Base-by-base conservation (phyloP, 2,888 invertebrate species). In the Hololepta plana region DNA sequence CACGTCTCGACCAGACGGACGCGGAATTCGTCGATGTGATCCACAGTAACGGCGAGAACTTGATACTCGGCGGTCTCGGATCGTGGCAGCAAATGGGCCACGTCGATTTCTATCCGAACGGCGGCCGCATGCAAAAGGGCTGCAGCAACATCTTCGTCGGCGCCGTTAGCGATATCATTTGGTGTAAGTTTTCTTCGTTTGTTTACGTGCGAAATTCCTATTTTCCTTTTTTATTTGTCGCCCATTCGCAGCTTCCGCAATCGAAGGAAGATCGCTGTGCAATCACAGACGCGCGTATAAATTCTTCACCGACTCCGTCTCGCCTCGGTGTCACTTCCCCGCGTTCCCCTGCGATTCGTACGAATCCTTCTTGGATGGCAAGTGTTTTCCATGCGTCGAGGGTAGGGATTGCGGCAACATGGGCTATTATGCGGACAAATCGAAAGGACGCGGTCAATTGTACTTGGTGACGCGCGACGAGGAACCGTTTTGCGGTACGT, bases 261-360 rank as follows among this genome's bases (percentile, higher is more conserved):
- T 73, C 12, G 87, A 87, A 49, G 87, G 85, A 3, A 67, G 85
- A 22, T 85, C 84, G 19, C 55, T 90, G 34, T 93, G 93, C 57
- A 91, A 91, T 53, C 93, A 93, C 51, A 64, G 90, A 3, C 62
- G 91, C 19, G 90, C 91, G 0, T 88, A 90, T 57, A 84, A 87
- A 47, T 81, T 90, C 52, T 93, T 90, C 56, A 88, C 88, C 2
- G 90, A 93, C 51, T 88, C 88, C 1, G 81, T 93, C 14, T 84
- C 81, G 11, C 81, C 87, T 0, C 69, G 77, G 37, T 93, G 93
- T 47, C 76, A 80, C 44, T 93, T 91, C 51, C 87, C 84, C 0
- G 84, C 90, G 0, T 90, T 88, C 47, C 74, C 82, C 0, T 93
- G 93, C 45, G 67, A 72, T 13, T 64, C 72, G 33, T 87, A 84